phyloP scores from a whole-genome alignment of 2,888 invertebrate species.

The Phorcus lineatus region DNA sequence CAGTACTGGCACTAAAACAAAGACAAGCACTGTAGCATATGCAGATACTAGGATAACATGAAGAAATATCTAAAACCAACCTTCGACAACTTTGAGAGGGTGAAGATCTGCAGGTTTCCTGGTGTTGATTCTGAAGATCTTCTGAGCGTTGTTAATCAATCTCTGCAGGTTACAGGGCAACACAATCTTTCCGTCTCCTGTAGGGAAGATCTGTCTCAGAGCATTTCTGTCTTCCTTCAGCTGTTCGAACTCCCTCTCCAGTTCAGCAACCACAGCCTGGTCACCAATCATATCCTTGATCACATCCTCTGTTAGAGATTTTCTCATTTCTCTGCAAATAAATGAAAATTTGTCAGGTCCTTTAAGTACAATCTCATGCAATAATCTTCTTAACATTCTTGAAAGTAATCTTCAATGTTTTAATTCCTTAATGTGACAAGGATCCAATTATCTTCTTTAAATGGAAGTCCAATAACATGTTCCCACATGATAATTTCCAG shows the following conservation, averaged over 20 bases:
- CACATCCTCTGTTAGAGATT: slow-evolving; percentile 94
- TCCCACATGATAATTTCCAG: no score
- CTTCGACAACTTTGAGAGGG: slow-evolving; percentile 90
- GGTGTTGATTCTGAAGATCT: slow-evolving; percentile 98
- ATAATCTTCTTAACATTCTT: neutral
- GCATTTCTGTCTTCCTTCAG: slow-evolving; percentile 90
- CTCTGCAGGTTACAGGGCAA: slow-evolving; percentile 97
- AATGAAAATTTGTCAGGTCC: neutral
- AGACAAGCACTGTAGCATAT: no score
- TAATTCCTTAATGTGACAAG: neutral
- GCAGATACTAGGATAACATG: no score
- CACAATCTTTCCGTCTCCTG: slow-evolving; percentile 96
- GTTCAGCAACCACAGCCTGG: slow-evolving; percentile 90
- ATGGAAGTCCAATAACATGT: no score
- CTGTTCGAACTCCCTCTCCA: slow-evolving; percentile 97
- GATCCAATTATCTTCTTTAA: no score
- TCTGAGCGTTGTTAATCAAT: slow-evolving; percentile 99
- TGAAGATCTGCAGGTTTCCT: slow-evolving; percentile 94
- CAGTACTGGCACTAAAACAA: no score
- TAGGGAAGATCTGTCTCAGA: slow-evolving; percentile 94
- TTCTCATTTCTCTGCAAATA: slow-evolving; percentile 82
- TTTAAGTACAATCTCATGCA: neutral
- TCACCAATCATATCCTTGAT: slow-evolving; percentile 95
- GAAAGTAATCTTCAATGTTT: neutral
- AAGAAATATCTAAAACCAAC: no score